phyloP scores from a whole-genome alignment of 2,113 vertebrate genomes.

The Conger conger region DNA sequence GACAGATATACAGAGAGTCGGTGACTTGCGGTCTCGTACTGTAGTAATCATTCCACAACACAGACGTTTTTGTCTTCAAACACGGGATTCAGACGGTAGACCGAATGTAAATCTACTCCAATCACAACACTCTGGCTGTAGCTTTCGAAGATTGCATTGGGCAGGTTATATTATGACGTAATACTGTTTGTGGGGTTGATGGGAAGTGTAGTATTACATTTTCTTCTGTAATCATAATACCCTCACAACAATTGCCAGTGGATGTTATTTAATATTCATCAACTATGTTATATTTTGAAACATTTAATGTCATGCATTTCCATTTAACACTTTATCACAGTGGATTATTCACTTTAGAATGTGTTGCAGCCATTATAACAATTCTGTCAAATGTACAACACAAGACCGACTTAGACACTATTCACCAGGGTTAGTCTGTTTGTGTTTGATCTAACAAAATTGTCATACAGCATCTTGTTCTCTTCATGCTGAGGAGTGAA shows the following conservation, averaged over 20 bases:
- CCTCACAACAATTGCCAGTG: too few species aligned
- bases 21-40: neutral
- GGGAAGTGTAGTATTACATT: slow-evolving; percentile 23
- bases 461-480: neutral
- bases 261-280: too few species aligned
- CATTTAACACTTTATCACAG: neutral
- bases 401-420: neutral
- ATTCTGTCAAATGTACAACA: neutral
- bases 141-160: slow-evolving; percentile 3
- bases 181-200: neutral
- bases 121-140: neutral
- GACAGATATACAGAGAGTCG: neutral
- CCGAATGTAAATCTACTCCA: neutral
- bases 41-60: slow-evolving; percentile 11
- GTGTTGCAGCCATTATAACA: neutral
- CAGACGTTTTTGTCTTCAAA: neutral
- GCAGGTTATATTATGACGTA: neutral
- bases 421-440: neutral
- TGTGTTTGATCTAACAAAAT: neutral
- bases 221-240: neutral
- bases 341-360: neutral
- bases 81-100: neutral
- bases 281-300: neutral
- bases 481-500: neutral
- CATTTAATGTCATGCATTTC: neutral